Evolutionary conservation across 1,140 invertebrate species (phyloP).

Genomic region (Drosophila chauvacae): DNA sequence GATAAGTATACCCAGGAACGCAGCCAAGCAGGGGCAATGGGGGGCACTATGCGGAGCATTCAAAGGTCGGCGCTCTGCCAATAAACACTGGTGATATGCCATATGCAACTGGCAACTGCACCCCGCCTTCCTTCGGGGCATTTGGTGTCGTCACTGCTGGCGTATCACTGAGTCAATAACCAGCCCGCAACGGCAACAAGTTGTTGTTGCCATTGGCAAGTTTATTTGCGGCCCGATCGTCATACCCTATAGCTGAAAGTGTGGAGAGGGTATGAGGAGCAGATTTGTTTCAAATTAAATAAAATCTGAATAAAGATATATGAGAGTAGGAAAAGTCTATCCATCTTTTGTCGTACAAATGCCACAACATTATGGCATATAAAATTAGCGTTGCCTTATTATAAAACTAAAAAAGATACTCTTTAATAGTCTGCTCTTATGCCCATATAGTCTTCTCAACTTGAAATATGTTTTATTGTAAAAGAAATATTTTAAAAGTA

Average conservation of each 20-base stretch:
- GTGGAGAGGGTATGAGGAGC: too few species aligned
- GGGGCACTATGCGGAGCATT: constrained; percentile 1
- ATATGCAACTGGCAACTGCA: background rate
- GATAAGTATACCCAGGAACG: constrained; percentile 10
- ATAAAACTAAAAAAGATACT: background rate
- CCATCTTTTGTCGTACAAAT: background rate
- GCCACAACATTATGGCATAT: too few species aligned
- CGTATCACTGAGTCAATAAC: constrained; percentile 47
- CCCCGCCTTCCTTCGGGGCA: background rate
- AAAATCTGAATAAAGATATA: background rate
- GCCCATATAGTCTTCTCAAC: background rate
- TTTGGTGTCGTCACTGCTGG: constrained; percentile 43
- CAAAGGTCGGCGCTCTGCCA: constrained; percentile 9
- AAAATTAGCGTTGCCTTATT: too few species aligned
- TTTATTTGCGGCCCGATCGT: constrained; percentile 15
- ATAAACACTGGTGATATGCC: constrained; percentile 22
- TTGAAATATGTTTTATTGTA: background rate
- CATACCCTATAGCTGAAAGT: constrained; percentile 6
- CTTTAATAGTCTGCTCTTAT: background rate
- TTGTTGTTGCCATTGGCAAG: constrained; percentile 35
- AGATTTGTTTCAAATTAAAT: background rate
- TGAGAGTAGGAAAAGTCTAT: background rate
- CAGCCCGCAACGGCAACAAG: constrained; percentile 23
- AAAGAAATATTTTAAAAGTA: background rate
- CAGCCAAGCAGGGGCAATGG: background rate